Evolutionary conservation across 2,113 vertebrate genomes (phyloP).

Genomic region (Apodemus sylvaticus): DNA sequence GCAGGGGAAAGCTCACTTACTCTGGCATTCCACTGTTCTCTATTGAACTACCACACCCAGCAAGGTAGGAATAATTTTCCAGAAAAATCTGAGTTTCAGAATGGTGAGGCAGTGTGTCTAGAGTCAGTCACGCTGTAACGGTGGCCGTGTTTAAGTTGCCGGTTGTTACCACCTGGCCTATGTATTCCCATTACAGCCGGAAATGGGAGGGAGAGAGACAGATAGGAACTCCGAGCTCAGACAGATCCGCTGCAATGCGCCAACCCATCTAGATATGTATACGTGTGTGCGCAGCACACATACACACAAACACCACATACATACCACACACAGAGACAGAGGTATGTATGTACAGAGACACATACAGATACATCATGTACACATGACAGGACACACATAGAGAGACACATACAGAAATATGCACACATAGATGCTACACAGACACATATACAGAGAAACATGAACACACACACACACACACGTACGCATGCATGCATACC

Average conservation of each 20-base stretch:
- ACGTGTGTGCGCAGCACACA: neutral
- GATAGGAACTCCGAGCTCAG: neutral
- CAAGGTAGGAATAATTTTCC: neutral
- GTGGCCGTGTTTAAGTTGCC: neutral
- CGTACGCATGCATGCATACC: neutral
- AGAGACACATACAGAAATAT: neutral
- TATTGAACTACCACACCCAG: neutral
- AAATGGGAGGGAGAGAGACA: neutral
- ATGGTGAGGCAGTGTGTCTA: neutral
- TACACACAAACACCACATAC: neutral
- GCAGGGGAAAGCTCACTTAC: neutral
- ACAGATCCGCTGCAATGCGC: fast-evolving
- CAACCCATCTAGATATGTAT: neutral
- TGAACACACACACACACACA: neutral
- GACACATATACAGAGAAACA: neutral
- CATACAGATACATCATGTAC: neutral
- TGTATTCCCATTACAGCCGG: neutral
- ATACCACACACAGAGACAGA: neutral
- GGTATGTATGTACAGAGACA: neutral
- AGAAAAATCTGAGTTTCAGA: neutral
- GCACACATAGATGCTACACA: neutral
- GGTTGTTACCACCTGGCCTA: neutral
- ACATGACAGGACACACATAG: neutral
- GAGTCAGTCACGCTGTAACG: neutral
- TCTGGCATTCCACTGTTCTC: neutral